Conservation (phyloP, 2,113 vertebrate species). For the Peromyscus maniculatus region DNA sequence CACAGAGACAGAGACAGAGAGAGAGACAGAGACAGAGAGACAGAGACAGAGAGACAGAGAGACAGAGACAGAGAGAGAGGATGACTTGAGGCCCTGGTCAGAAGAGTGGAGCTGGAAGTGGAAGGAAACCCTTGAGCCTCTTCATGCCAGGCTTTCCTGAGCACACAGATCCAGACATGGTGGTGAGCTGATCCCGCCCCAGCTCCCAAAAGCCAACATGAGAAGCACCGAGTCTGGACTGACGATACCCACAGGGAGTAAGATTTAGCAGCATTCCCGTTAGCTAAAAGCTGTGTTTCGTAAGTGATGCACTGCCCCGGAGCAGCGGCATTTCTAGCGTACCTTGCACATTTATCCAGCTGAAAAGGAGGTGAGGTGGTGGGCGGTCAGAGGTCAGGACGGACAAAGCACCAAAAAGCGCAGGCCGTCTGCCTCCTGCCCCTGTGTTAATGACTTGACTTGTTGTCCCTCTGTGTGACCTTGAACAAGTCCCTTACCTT, state of each 20-base stretch:
- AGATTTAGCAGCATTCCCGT: slow-evolving; percentile 82
- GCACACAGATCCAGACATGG: background rate
- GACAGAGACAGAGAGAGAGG: too few species aligned
- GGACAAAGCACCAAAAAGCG: slow-evolving; percentile 80
- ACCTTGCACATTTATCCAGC: slow-evolving; percentile 82
- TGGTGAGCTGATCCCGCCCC: background rate
- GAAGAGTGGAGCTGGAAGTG: background rate
- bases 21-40: too few species aligned
- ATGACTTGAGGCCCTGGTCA: background rate
- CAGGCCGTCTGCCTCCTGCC: slow-evolving; percentile 74
- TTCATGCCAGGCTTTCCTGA: background rate
- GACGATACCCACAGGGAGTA: slow-evolving; percentile 78
- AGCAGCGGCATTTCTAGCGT: slow-evolving; percentile 77
- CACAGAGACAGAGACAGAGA: too few species aligned
- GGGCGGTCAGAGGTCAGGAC: slow-evolving; percentile 83
- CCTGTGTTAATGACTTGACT: slow-evolving; percentile 86
- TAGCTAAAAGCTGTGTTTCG: slow-evolving; percentile 75
- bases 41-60: too few species aligned
- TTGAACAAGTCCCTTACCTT: slow-evolving; percentile 87
- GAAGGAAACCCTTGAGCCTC: background rate
- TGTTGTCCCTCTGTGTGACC: slow-evolving; percentile 84
- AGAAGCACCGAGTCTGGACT: slow-evolving; percentile 61
- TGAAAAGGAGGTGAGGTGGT: slow-evolving; percentile 79
- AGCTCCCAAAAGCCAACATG: slow-evolving; percentile 55
- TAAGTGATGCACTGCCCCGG: slow-evolving; percentile 74